These are phyloP conservation scores for Urocyon cinereoargenteus DNA, from an alignment of 2,797 vertebrate species.

Conservation along the genomic window DNA sequence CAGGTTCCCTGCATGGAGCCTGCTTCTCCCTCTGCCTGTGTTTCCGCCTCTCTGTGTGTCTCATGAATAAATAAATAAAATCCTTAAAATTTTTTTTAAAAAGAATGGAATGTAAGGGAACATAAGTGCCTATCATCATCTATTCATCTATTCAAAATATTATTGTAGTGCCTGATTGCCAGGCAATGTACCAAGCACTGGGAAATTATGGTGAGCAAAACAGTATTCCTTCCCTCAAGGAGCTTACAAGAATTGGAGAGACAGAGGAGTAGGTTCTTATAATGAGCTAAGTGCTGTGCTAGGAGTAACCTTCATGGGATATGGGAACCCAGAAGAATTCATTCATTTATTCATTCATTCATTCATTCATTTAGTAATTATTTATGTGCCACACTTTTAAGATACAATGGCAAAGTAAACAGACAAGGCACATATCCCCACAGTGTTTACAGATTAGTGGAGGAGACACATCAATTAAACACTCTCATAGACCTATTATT, in stretches of 20 bases:
- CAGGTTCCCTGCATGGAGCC: too few relatives aligned
- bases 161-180: not conserved
- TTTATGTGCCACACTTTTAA: not conserved
- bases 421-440: not conserved
- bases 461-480: conserved; percentile 36
- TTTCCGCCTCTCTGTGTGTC: too few relatives aligned
- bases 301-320: not conserved
- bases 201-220: conserved; percentile 25
- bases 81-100: too few relatives aligned
- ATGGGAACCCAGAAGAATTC: not conserved
- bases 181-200: not conserved
- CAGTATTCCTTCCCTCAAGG: conserved; percentile 13
- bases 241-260: conserved; percentile 26
- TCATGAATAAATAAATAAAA: too few relatives aligned
- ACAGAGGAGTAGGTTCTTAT: not conserved
- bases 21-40: too few relatives aligned
- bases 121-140: conserved; percentile 39
- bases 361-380: conserved; percentile 39
- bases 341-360: conserved; percentile 31
- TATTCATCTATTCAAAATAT: conserved; percentile 42
- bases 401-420: conserved; percentile 25
- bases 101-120: conserved; percentile 2
- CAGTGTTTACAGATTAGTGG: not conserved
- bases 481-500: conserved; percentile 4
- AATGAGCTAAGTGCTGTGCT: not conserved